Evolutionary conservation across 2,888 invertebrate species (phyloP).

Genomic region (Ernsta delagoae): DNA sequence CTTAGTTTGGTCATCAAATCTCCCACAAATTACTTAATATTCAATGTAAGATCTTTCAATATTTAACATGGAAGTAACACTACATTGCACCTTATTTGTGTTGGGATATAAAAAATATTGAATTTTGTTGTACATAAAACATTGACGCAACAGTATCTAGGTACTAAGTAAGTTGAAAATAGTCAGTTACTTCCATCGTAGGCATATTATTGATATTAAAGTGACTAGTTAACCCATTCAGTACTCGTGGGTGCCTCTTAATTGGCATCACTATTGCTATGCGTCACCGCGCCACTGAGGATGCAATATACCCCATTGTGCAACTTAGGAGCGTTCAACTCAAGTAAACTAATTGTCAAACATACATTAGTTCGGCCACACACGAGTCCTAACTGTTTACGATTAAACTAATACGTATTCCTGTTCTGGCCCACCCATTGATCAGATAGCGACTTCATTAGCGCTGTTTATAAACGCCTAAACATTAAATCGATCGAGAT

Average conservation of each 20-base stretch:
- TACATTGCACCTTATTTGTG: too few relatives aligned
- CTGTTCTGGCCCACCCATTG: constrained; percentile 29
- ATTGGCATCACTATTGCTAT: constrained; percentile 23
- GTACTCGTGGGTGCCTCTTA: constrained; percentile 16
- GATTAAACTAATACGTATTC: constrained; percentile 10
- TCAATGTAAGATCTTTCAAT: too few relatives aligned
- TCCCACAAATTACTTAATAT: too few relatives aligned
- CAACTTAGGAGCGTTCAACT: constrained; percentile 20
- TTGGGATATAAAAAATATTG: too few relatives aligned
- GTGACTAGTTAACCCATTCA: constrained; percentile 21
- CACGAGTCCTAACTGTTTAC: constrained; percentile 22
- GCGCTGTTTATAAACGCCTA: constrained; percentile 18
- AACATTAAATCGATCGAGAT: constrained; percentile 26
- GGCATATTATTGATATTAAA: constrained; percentile 20
- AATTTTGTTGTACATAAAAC: too few relatives aligned
- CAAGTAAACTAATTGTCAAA: constrained; percentile 31
- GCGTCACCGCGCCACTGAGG: constrained; percentile 19
- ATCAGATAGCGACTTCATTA: constrained; percentile 36
- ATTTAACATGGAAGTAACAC: too few relatives aligned
- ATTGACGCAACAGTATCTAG: too few relatives aligned
- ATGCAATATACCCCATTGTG: constrained; percentile 25
- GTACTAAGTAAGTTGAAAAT: too few relatives aligned
- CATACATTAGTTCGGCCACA: constrained; percentile 12
- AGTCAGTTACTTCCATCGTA: neutral
- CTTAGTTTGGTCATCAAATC: too few relatives aligned